Conservation (phyloP, 2,797 vertebrate genomes). For the Erpetoichthys calabaricus region DNA sequence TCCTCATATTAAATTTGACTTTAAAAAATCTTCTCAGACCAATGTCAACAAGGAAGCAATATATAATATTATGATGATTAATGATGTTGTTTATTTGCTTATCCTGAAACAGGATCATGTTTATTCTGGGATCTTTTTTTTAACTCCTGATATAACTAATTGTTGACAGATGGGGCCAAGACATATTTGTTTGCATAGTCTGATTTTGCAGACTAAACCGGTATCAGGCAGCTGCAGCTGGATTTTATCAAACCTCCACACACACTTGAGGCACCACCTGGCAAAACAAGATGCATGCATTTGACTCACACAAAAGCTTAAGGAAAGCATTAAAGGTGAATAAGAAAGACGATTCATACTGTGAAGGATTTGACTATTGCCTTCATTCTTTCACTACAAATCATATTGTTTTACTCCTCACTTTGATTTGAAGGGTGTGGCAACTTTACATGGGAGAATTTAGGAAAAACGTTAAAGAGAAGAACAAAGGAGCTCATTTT, state of each 20-base stretch:
- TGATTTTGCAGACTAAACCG: slow-evolving; percentile 74
- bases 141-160: slow-evolving; percentile 59
- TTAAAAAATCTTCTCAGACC: slow-evolving; percentile 9
- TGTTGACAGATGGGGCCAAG: slow-evolving; percentile 74
- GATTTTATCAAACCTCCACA: slow-evolving; percentile 65
- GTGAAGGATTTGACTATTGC: too few relatives aligned
- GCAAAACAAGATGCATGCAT: slow-evolving; percentile 70
- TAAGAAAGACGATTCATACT: slow-evolving; percentile 4
- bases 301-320: slow-evolving; percentile 57
- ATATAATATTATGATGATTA: slow-evolving; percentile 39
- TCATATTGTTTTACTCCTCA: too few relatives aligned
- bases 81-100: slow-evolving; percentile 77
- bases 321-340: slow-evolving; percentile 27
- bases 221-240: slow-evolving; percentile 71
- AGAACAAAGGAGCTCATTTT: too few relatives aligned
- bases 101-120: slow-evolving; percentile 56
- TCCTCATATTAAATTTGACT: background rate
- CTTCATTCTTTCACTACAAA: too few relatives aligned
- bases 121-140: slow-evolving; percentile 43
- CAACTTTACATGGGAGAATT: too few relatives aligned
- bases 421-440: too few relatives aligned
- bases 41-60: slow-evolving; percentile 13
- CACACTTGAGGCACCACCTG: slow-evolving; percentile 65
- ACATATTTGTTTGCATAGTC: slow-evolving; percentile 87
- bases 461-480: too few relatives aligned